Evolutionary conservation across 1,140 invertebrate genomes (phyloP).

Genomic region (Hypsibius dujardini): DNA sequence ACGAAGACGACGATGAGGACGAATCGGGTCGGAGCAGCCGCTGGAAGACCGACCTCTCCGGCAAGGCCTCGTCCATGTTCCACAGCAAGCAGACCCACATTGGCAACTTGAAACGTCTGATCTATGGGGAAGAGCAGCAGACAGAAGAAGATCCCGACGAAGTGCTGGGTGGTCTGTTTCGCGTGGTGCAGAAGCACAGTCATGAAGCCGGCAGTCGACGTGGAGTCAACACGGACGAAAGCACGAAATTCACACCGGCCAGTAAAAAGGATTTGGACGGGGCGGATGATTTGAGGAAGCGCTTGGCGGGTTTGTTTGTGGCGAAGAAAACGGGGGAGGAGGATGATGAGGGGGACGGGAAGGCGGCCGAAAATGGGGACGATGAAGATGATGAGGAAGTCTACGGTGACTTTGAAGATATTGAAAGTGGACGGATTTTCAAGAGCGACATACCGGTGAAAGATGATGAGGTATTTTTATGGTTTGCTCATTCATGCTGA

Average conservation of each 20-base stretch:
- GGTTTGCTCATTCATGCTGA: no score
- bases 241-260: not conserved
- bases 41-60: slow-evolving; percentile 23
- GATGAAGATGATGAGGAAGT: slow-evolving; percentile 52
- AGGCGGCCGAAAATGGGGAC: slow-evolving; percentile 46
- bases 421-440: slow-evolving; percentile 43
- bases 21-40: slow-evolving; percentile 22
- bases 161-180: slow-evolving; percentile 49
- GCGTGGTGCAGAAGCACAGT: slow-evolving; percentile 37
- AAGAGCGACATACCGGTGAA: slow-evolving; percentile 18
- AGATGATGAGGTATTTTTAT: slow-evolving; percentile 21
- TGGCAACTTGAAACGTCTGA: slow-evolving; percentile 20
- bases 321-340: slow-evolving; percentile 28
- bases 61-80: slow-evolving; percentile 25
- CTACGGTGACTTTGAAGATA: slow-evolving; percentile 87
- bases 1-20: slow-evolving; percentile 20
- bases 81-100: slow-evolving; percentile 21
- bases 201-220: slow-evolving; percentile 21
- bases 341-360: slow-evolving; percentile 40
- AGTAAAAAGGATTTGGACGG: not conserved
- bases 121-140: slow-evolving; percentile 21
- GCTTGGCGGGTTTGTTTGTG: slow-evolving; percentile 24
- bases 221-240: not conserved
- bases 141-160: slow-evolving; percentile 36
- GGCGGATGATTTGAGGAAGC: not conserved